Percentiles rank a stretch among this genome's conserved stretches.
phyloP scores from a whole-genome alignment of 2,888 invertebrate genomes.

The Rhorus exstirpatorius region DNA sequence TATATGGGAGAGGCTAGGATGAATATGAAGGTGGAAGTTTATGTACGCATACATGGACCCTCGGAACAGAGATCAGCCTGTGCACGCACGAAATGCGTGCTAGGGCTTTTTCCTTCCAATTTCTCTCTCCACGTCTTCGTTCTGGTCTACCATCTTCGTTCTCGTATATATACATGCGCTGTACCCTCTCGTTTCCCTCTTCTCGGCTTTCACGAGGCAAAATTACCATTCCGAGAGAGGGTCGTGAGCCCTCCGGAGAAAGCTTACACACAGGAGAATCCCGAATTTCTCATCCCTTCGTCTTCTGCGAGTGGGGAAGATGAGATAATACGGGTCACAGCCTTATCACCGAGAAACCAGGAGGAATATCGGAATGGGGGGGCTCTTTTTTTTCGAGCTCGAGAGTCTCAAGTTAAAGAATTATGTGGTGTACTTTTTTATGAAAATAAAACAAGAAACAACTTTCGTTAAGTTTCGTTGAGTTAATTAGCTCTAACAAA shows the following conservation, averaged over 20 bases:
- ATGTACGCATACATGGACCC: slow-evolving; percentile 55
- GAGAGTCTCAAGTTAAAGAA: not conserved
- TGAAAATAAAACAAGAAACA: too few relatives aligned
- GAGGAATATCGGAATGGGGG: slow-evolving; percentile 22
- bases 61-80: slow-evolving; percentile 45
- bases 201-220: slow-evolving; percentile 40
- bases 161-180: not conserved
- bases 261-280: slow-evolving; percentile 60
- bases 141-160: not conserved
- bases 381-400: slow-evolving; percentile 24
- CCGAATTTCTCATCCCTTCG: slow-evolving; percentile 56
- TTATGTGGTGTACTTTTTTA: too few relatives aligned
- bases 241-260: slow-evolving; percentile 55
- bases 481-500: too few relatives aligned
- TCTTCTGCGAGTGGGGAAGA: slow-evolving; percentile 30
- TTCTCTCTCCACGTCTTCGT: slow-evolving; percentile 48
- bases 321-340: slow-evolving; percentile 60
- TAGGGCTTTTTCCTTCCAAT: slow-evolving; percentile 37
- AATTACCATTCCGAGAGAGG: slow-evolving; percentile 67
- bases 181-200: too few relatives aligned
- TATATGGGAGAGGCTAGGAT: not conserved
- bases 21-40: slow-evolving; percentile 61
- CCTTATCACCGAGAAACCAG: slow-evolving; percentile 48
- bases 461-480: too few relatives aligned
- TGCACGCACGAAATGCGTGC: slow-evolving; percentile 60